Evolutionary conservation across 2,888 invertebrate genomes (phyloP), one percentile per base, ranked within the genome.

Genomic region (Patella depressa): DNA sequence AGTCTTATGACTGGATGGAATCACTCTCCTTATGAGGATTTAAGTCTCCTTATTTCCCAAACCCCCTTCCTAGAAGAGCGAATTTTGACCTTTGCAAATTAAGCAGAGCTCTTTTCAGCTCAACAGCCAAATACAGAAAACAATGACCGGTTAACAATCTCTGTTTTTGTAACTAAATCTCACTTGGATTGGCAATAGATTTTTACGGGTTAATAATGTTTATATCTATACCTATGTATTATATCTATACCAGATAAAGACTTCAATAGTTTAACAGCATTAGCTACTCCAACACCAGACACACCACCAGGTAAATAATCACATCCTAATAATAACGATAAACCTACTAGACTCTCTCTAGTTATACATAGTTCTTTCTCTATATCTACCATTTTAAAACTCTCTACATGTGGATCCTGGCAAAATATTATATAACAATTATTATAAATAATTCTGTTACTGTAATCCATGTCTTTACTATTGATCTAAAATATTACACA

Each of bases 251-350:
- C 81, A 9, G 75, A 69, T 9, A 88, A 77, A 9, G 83, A 76
- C n/a, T 82, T 81, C 77, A 91, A 76, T 69, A 92, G 83, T 83
- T 95, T 95, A 3, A 96, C 88, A 9, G 95, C 96, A 2, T 94
- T 87, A 81, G 96, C 95, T 81, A 95, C 95, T 0, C 98, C 97
- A 73, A 96, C 93, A 0, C 95, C 95, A 59, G 93, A 93, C 81
- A 97, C 92, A 85, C 97, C 96, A 76, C 89, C 87, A 9, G 93
- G 93, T 71, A 94, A 94, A 89, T 97, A 97, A 92, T 98, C 98
- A 89, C 96, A 97, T 0, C 97, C 97, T 84, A 96, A 95, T 1
- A 98, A 92, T 54, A 98, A 90, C 9, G 96, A 97, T 87, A 97
- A 92, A 0, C 95, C 96, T 79, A 98, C 94, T 91, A 97, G 94